Evolutionary conservation across 2,888 invertebrate species (phyloP), one percentile per base, ranked within the genome.

Genomic region (Leptopilina myrica): DNA sequence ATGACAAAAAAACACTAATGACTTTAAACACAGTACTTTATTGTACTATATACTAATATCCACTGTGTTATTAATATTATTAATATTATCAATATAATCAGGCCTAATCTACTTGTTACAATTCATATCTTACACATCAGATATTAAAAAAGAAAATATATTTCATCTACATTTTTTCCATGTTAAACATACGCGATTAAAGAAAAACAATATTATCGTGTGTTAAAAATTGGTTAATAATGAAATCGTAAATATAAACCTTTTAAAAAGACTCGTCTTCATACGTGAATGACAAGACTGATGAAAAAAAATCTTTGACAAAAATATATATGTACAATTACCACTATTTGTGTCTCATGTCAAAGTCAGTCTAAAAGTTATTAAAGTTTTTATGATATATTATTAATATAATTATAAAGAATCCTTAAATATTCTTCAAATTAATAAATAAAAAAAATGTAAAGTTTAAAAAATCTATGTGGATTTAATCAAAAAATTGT

Each of bases 51-150:
- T 81, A 49, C 33, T 43, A 43, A 43, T 43, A 43, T 49, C 1
- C 12, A 49, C 49, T 49, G 49, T 49, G 12, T 49, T 49, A 33
- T 33, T 2, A 85, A 84, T 85, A 86, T 87, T 85, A 87, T 88
- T 85, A 87, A n/a, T n/a, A n/a, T n/a, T n/a, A n/a, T n/a, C n/a
- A n/a, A 90, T 88, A 88, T 89, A 87, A 89, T 90, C 89, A 86
- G 90, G 91, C 91, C 91, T 91, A 91, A 91, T 90, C 90, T 91
- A 90, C 89, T 90, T 90, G 88, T 88, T 89, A 87, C 83, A 84
- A 88, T 88, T 90, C 88, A 88, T 88, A 88, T 89, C 89, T 88
- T 88, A 86, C 84, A 84, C 84, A 84, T 84, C 86, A 84, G 66
- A 80, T 78, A 85, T 87, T 86, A 83, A 84, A 86, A 84, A 87